Conservation (phyloP, 2,113 vertebrate species). For the Tupaia chinensis region DNA sequence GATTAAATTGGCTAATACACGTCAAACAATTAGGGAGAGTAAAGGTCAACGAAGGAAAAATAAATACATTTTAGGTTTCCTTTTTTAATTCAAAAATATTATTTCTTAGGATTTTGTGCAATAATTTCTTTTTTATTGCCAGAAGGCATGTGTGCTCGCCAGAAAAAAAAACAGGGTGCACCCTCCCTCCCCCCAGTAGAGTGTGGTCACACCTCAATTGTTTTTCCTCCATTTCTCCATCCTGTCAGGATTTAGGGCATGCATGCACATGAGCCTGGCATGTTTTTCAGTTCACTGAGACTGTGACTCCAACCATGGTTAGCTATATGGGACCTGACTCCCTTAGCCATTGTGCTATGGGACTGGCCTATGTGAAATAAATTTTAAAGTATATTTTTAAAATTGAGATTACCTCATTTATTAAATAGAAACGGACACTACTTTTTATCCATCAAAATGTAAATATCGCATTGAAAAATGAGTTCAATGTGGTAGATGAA, state of each 20-base stretch:
- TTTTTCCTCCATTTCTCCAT: no score
- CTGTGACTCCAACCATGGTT: no score
- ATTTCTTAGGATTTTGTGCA: background rate
- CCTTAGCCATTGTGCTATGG: no score
- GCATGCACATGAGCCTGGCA: no score
- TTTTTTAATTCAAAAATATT: constrained; percentile 11
- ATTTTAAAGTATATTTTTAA: background rate
- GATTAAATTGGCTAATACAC: background rate
- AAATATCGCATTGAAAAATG: background rate
- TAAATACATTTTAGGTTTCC: background rate
- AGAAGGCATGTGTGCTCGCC: no score
- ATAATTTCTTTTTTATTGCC: background rate
- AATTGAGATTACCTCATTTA: background rate
- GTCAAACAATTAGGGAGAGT: background rate
- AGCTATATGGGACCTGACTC: no score
- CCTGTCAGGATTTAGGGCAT: no score
- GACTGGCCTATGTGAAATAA: background rate
- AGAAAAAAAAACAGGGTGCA: no score
- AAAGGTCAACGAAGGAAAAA: background rate
- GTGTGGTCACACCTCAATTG: no score
- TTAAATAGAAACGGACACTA: background rate
- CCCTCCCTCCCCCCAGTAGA: no score
- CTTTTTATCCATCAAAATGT: background rate
- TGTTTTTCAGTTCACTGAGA: no score
- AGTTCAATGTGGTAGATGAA: background rate